phyloP scores from a whole-genome alignment of 2,888 invertebrate genomes.

The Synergus gifuensis region DNA sequence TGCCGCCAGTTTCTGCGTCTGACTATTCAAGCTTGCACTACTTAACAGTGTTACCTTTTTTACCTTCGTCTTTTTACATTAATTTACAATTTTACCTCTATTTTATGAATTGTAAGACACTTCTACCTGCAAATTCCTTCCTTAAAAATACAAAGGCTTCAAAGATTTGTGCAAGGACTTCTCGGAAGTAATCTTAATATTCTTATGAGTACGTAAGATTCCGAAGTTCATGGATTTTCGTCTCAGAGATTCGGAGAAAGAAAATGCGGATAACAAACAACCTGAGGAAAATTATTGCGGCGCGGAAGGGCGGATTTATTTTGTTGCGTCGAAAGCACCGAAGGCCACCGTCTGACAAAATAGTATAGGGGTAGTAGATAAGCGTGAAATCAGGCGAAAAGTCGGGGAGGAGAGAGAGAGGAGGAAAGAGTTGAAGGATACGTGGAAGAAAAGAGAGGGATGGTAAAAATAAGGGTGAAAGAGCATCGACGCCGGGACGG shows the following conservation, averaged over 20 bases:
- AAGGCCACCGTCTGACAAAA: slow-evolving; percentile 16
- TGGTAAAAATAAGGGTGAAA: slow-evolving; percentile 47
- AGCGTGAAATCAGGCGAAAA: slow-evolving; percentile 60
- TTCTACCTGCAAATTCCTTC: too few relatives aligned
- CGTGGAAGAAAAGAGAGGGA: slow-evolving; percentile 45
- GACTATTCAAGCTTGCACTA: too few relatives aligned
- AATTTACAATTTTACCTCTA: too few relatives aligned
- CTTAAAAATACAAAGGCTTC: too few relatives aligned
- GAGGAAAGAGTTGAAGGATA: slow-evolving; percentile 42
- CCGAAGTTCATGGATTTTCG: slow-evolving; percentile 6
- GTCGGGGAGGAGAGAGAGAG: slow-evolving; percentile 49
- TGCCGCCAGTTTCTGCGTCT: too few relatives aligned
- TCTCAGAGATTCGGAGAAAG: neutral
- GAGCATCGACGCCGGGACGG: slow-evolving; percentile 56
- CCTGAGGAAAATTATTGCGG: slow-evolving; percentile 19
- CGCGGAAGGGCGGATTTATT: slow-evolving; percentile 29
- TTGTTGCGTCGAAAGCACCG: slow-evolving; percentile 18
- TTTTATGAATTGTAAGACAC: too few relatives aligned
- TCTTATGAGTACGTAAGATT: neutral
- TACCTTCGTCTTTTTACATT: too few relatives aligned
- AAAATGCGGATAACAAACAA: neutral
- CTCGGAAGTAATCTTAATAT: neutral
- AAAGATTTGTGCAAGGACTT: neutral
- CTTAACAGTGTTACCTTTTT: too few relatives aligned
- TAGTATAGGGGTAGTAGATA: slow-evolving; percentile 5